Conservation (phyloP, 1,140 invertebrate species). For the Cydia fagiglandana region DNA sequence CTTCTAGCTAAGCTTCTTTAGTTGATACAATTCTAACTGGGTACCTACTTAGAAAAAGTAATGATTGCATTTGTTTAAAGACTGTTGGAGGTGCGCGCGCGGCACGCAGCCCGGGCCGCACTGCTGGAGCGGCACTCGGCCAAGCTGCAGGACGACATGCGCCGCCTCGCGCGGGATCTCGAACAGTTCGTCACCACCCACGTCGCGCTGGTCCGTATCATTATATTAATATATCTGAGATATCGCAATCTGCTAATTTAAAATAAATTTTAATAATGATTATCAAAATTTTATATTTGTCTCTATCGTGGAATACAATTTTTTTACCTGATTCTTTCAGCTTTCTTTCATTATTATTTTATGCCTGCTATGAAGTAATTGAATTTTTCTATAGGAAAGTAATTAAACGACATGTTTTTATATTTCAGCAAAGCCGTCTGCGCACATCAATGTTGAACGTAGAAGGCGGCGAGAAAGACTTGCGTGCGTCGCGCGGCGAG, state of each 20-base stretch:
- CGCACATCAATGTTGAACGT: conserved; percentile 71
- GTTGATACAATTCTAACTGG: too few relatives aligned
- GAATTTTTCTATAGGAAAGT: not conserved
- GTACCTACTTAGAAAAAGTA: not conserved
- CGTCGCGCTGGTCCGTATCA: conserved; percentile 45
- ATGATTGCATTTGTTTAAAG: conserved; percentile 37
- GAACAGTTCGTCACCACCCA: conserved; percentile 44
- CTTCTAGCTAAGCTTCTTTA: too few relatives aligned
- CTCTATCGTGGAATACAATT: too few relatives aligned
- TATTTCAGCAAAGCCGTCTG: conserved; percentile 36
- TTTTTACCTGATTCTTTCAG: not conserved
- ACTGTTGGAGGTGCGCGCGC: conserved; percentile 55
- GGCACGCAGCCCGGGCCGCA: conserved; percentile 61
- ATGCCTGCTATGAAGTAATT: not conserved
- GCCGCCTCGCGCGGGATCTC: conserved; percentile 65
- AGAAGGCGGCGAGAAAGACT: conserved; percentile 79
- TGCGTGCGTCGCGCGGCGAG: conserved; percentile 54
- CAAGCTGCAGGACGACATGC: conserved; percentile 80
- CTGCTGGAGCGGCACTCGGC: conserved; percentile 79
- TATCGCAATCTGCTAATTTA: too few relatives aligned
- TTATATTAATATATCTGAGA: too few relatives aligned
- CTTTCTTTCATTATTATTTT: too few relatives aligned
- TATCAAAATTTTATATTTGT: too few relatives aligned
- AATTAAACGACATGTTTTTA: not conserved
- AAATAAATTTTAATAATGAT: too few relatives aligned